Evolutionary conservation across 2,113 vertebrate species (phyloP).

Genomic region (Hiodon tergisus): DNA sequence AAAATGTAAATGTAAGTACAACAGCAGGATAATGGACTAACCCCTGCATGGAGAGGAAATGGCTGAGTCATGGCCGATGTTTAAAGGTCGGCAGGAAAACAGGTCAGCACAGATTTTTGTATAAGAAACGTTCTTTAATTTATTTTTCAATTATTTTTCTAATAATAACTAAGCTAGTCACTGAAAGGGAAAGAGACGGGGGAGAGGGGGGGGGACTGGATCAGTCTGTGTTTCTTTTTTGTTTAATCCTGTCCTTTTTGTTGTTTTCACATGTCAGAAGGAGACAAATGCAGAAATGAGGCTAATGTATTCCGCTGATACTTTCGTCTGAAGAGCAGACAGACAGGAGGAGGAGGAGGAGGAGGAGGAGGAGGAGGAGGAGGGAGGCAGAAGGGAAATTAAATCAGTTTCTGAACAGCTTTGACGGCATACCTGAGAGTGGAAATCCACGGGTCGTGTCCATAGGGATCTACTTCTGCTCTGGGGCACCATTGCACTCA

Average conservation of each 20-base stretch:
- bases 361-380: background rate
- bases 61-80: constrained; percentile 60
- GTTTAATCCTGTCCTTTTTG: constrained; percentile 46
- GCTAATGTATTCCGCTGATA: constrained; percentile 47
- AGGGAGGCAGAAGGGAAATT: constrained; percentile 4
- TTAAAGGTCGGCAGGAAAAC: constrained; percentile 41
- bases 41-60: constrained; percentile 63
- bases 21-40: constrained; percentile 73
- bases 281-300: constrained; percentile 42
- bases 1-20: constrained; percentile 60
- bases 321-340: constrained; percentile 25
- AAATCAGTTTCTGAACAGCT: constrained; percentile 19
- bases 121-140: constrained; percentile 54
- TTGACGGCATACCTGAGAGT: background rate
- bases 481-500: background rate
- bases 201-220: too few relatives aligned
- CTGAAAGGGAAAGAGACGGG: constrained; percentile 30
- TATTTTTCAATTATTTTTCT: constrained; percentile 52
- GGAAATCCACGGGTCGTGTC: background rate
- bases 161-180: constrained; percentile 39
- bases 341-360: background rate
- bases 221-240: constrained; percentile 35
- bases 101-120: constrained; percentile 53
- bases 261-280: constrained; percentile 48
- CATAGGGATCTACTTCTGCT: background rate